Base-by-base conservation (phyloP, 2,797 vertebrate species). In the Phrynocephalus guinanensis region DNA sequence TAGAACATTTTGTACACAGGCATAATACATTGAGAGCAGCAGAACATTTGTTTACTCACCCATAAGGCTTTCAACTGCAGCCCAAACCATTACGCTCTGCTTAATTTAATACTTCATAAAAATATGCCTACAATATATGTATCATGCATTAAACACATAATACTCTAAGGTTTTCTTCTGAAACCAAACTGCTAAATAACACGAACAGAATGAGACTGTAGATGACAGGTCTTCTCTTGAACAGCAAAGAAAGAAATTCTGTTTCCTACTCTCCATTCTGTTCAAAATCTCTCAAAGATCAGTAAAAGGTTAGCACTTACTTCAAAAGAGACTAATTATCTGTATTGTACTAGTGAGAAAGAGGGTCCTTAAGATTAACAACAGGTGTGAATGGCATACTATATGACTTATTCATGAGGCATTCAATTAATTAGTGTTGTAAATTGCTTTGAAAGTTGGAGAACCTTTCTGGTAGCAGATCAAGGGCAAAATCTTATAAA, bases 1-100 rank as follows among this genome's bases (percentile, higher is more conserved):
- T 22, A 9, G 33, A 44, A 20, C 11, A 89, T 72, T 85, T 28
- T 88, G 77, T 67, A 75, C 81, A 86, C 67, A 82, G n/a, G 20
- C 79, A 68, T 6, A 0, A 0, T 3, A 84, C 67, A 83, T 28
- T 0, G 3, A 82, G 68, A 80, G 56, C 33, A 79, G 66, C 0
- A 1, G 72, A 13, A 15, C 5, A 70, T n/a, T 1, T 70, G 83
- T 44, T 48, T 77, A 24, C 0, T 0, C 1, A 28, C 26, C 2
- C 0, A 63, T 1, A 1, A 24, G 26, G 0, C 2, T 66, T 0
- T 6, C 82, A 72, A 1, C 33, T 79, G 56, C 0, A 0, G 80
- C 66, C 1, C 7, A 80, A 79, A 79, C 22, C 68, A 82, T 28
- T 0, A 6, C 30, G 10, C 33, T 56, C 44, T 22, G 0, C 0